Evolutionary conservation across 2,888 invertebrate species (phyloP).

Genomic region (Heliconius aoede): DNA sequence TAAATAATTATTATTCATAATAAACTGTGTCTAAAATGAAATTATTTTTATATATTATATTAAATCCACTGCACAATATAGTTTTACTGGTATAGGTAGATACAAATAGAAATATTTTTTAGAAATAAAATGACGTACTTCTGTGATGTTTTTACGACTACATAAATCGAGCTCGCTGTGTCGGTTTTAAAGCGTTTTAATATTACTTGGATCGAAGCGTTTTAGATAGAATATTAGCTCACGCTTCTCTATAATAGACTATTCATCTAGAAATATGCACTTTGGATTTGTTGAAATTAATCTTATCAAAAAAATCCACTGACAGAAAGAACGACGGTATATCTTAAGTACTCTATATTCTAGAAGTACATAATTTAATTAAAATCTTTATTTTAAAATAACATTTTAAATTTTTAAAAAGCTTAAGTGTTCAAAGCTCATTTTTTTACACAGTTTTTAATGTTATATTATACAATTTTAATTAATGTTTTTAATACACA

Average conservation of each 20-base stretch:
- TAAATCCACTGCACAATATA: too few relatives aligned
- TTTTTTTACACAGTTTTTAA: too few relatives aligned
- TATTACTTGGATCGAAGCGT: not conserved
- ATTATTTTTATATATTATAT: not conserved
- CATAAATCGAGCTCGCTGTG: not conserved
- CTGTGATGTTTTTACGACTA: slow-evolving; percentile 4
- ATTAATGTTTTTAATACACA: too few relatives aligned
- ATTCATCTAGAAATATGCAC: not conserved
- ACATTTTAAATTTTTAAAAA: too few relatives aligned
- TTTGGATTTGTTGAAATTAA: not conserved
- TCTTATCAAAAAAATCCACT: not conserved
- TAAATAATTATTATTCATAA: not conserved
- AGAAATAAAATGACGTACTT: not conserved
- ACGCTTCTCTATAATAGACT: not conserved
- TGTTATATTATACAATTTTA: too few relatives aligned
- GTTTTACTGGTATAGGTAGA: not conserved
- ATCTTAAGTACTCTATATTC: not conserved
- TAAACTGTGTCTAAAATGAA: not conserved
- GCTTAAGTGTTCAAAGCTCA: too few relatives aligned
- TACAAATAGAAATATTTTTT: not conserved
- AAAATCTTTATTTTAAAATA: too few relatives aligned
- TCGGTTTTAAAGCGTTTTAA: not conserved
- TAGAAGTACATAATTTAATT: too few relatives aligned
- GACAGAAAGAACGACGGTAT: not conserved
- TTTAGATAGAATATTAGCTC: not conserved